Conservation (phyloP, 2,888 invertebrate genomes). For the Ptychoptera contaminata region DNA sequence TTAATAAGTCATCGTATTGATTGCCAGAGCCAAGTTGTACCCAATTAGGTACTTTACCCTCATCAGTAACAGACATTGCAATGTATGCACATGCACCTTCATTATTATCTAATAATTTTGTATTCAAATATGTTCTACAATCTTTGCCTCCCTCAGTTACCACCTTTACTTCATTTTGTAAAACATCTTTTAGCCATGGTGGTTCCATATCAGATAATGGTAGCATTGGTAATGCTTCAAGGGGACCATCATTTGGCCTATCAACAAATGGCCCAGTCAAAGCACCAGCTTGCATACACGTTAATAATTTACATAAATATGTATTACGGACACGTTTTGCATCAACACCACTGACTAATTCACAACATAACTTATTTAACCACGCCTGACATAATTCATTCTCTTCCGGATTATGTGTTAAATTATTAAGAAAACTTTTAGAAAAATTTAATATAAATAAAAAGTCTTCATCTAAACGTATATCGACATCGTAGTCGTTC, state of each 20-base stretch:
- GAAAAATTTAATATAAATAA: slow-evolving; percentile 10
- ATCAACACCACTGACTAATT: slow-evolving; percentile 13
- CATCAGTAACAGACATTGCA: slow-evolving; percentile 14
- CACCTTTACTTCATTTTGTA: neutral
- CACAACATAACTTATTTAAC: slow-evolving; percentile 17
- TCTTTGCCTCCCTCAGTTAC: slow-evolving; percentile 5
- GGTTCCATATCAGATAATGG: slow-evolving; percentile 2
- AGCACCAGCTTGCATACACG: slow-evolving; percentile 16
- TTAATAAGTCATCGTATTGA: no score
- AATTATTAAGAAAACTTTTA: slow-evolving; percentile 6
- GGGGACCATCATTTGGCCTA: slow-evolving; percentile 12
- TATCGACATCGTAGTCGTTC: no score
- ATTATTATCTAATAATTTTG: slow-evolving; percentile 15
- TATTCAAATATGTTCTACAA: slow-evolving; percentile 12
- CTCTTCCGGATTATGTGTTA: slow-evolving; percentile 3
- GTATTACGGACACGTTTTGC: slow-evolving; percentile 19
- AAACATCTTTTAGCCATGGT: slow-evolving; percentile 8
- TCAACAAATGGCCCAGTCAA: slow-evolving; percentile 17
- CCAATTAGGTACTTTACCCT: slow-evolving; percentile 12
- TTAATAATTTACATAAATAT: slow-evolving; percentile 19
- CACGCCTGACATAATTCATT: slow-evolving; percentile 5
- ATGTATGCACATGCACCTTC: slow-evolving; percentile 16
- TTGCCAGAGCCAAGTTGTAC: slow-evolving; percentile 8
- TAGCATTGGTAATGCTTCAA: slow-evolving; percentile 9
- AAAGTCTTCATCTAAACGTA: slow-evolving; percentile 10